Evolutionary conservation across 2,888 invertebrate genomes (phyloP), one percentile per base, ranked within the genome.

Genomic region (Thera obeliscata): DNA sequence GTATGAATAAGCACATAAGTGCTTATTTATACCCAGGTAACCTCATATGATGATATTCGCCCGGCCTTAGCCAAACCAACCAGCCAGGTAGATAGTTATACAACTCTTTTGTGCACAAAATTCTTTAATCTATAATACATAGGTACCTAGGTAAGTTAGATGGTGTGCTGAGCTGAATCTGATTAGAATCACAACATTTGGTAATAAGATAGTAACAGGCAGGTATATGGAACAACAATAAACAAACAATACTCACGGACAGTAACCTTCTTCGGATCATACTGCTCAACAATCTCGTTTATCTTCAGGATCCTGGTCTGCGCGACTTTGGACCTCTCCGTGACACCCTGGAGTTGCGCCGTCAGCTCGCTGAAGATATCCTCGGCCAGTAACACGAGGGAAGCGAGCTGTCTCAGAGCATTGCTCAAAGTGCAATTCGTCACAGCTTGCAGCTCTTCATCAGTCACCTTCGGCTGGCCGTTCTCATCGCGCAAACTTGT

Each of bases 211-310:
- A 38, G 5, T 38, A 22, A 22, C 22, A 22, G 22, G 22, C 22
- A 22, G 22, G 22, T 22, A 38, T 1, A 41, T 2, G 0, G 41
- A 7, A 41, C 6, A 33, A 52, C 3, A 50, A 9, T 58, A 58
- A 55, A 55, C 12, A 61, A 55, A 55, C 48, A 60, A 55, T 67
- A 98, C 98, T 98, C 94, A 98, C 98, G 98, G 95, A 98, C 98
- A 96, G 97, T 96, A 87, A 98, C 97, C 91, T 96, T 96, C 94
- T 97, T 98, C 70, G 98, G 98, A 90, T 98, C 97, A 91, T 95
- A 96, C 74, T 94, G 94, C 81, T 94, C 94, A 80, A 97, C 96
- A 81, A 95, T 94, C 77, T 95, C 95, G 84, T 96, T 96, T 79
- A 98, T 95, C 78, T 91, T 93, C 78, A 94, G 94, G 78, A 98